Evolutionary conservation across 1,140 invertebrate species (phyloP).

Genomic region (Papilio aristodemus): DNA sequence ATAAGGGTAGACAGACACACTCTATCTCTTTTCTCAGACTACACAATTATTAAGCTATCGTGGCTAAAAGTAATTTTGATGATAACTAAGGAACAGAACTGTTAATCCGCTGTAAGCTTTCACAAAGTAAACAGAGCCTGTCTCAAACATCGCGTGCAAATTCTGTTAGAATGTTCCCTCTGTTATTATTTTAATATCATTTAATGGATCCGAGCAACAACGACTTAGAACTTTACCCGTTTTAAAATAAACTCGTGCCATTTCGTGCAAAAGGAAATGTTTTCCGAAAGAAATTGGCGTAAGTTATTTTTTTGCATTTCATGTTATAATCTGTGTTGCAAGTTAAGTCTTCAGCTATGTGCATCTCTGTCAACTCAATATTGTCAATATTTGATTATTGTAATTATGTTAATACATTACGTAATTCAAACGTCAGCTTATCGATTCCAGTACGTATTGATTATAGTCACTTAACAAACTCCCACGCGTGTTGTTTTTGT

Average conservation of each 20-base stretch:
- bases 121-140: not conserved
- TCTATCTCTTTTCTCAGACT: no score
- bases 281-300: not conserved
- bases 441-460: slow-evolving; percentile 39
- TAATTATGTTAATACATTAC: slow-evolving; percentile 22
- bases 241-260: not conserved
- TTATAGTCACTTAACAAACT: slow-evolving; percentile 38
- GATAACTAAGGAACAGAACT: not conserved
- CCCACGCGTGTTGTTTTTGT: slow-evolving; percentile 33
- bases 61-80: not conserved
- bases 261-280: not conserved
- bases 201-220: not conserved
- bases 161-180: not conserved
- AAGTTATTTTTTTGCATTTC: not conserved
- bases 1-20: no score
- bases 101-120: not conserved
- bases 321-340: not conserved
- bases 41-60: not conserved
- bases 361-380: no score
- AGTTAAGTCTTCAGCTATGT: not conserved
- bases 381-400: slow-evolving; percentile 1
- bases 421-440: slow-evolving; percentile 39
- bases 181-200: slow-evolving; percentile 15
- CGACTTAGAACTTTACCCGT: not conserved
- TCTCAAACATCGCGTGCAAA: not conserved